phyloP scores from a whole-genome alignment of 2,113 vertebrate genomes.

The Bungarus multicinctus region DNA sequence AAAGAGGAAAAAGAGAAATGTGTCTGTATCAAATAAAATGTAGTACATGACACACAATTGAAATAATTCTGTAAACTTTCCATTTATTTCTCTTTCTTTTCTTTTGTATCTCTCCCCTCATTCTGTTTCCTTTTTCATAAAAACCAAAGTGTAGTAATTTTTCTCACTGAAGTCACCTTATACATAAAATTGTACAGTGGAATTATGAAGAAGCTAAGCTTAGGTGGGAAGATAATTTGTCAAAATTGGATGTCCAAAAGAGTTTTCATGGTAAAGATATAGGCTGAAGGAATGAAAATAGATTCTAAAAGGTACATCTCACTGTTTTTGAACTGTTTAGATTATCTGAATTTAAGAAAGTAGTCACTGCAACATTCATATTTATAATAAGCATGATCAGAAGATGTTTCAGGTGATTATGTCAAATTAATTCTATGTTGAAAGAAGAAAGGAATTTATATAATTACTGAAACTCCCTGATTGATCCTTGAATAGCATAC shows the following conservation, averaged over 20 bases:
- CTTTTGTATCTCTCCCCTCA: background rate
- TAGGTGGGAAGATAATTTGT: background rate
- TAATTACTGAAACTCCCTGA: background rate
- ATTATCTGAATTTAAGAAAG: background rate
- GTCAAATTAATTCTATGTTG: background rate
- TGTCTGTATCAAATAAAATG: background rate
- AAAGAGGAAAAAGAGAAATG: background rate
- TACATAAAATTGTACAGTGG: background rate
- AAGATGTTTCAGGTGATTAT: background rate
- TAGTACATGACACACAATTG: background rate
- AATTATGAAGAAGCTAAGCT: background rate
- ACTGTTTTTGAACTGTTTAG: background rate
- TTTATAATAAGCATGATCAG: background rate
- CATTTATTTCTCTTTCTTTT: background rate
- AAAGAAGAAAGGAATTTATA: background rate
- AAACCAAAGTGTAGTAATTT: background rate
- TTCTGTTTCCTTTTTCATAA: background rate
- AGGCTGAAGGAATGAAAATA: background rate
- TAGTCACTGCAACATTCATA: background rate
- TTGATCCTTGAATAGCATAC: background rate
- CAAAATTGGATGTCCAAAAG: background rate
- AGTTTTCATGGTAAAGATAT: background rate
- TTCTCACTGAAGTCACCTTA: background rate
- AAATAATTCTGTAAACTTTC: background rate
- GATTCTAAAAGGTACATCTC: background rate